Base-by-base conservation (phyloP, 1,140 invertebrate genomes). In the Battus philenor region DNA sequence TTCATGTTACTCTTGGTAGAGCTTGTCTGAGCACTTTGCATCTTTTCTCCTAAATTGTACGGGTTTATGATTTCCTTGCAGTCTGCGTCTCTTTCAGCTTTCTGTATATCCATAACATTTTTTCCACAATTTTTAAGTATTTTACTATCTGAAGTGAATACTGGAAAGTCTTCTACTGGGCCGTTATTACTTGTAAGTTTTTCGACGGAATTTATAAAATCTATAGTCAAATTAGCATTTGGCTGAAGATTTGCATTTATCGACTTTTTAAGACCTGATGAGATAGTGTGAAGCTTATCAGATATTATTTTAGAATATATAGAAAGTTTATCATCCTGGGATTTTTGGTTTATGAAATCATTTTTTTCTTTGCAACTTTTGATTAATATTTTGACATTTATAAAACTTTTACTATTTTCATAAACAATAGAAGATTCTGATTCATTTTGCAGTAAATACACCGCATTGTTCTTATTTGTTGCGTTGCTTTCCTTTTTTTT, bases 271-370 rank as follows among this genome's bases (percentile, higher is more conserved):
- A 72, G 73, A 15, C 60, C 66, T 3, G 70, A 77, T 2, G 74
- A 77, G 18, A 78, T 72, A 6, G 66, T 68, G 13, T 74, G 59
- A 45, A 71, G 71, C 36, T 75, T 79, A 6, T 66, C 50, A 5
- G 68, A 61, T 46, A 75, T 77, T 8, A 59, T 67, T 46, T 65
- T 59, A 6, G 59, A 36, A 5, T n/a, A n/a, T n/a, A n/a, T n/a
- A n/a, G n/a, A n/a, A n/a, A n/a, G n/a, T n/a, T n/a, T n/a, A n/a
- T n/a, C n/a, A n/a, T n/a, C n/a, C n/a, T n/a, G n/a, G n/a, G n/a
- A n/a, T n/a, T n/a, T n/a, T 10, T 36, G 8, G 17, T 36, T 5
- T n/a, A n/a, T n/a, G 17, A 44, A 36, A 71, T 70, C 8, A 20
- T 10, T 36, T 17, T 4, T 36, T 17, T 36, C 20, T 36, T 41